Base-by-base conservation (phyloP, 2,113 vertebrate genomes). In the Myodes glareolus region DNA sequence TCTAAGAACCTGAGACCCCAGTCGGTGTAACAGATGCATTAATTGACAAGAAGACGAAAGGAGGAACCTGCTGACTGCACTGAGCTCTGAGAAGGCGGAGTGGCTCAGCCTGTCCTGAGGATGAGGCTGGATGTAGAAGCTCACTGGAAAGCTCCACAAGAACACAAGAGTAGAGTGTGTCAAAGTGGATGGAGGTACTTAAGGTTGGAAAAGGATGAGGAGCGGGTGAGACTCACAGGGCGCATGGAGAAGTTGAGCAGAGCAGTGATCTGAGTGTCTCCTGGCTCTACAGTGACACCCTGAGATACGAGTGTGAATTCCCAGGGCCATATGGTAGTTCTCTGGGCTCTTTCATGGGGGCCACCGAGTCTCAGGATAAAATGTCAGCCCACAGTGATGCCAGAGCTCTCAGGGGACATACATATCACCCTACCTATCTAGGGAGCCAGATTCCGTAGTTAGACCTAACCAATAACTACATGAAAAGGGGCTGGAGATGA, bases 241-340 rank as follows among this genome's bases (percentile, higher is more conserved):
- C 13, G 5, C 12, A 39, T 4, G 0, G 5, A 67, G n/a, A 27
- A 77, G 45, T 1, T 0, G 3, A 55, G 39, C 63, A 29, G 36
- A 45, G 55, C n/a, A 16, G 33, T 72, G 13, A 11, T 39, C 45
- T 11, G 9, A 77, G 73, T 31, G 25, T 58, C 52, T 72, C 25
- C 55, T 31, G 29, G 11, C 17, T 39, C 11, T 33, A 7, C 29
- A 36, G 65, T 5, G 3, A 13, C 29, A 47, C 17, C 7, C 16
- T 19, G 11, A 31, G 42, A 7, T 9, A 65, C 68, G 42, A 50
- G 13, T 4, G 1, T 16, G 0, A 23, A 42, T 13, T 27, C 9
- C 39, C 3, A 4, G 8, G 27, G 70, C 31, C n/a, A 17, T 29
- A 4, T 3, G 33, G 42, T 1, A 11, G 61, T 33, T 33, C 63